phyloP scores from a whole-genome alignment of 2,797 vertebrate genomes.

The Menidia menidia region DNA sequence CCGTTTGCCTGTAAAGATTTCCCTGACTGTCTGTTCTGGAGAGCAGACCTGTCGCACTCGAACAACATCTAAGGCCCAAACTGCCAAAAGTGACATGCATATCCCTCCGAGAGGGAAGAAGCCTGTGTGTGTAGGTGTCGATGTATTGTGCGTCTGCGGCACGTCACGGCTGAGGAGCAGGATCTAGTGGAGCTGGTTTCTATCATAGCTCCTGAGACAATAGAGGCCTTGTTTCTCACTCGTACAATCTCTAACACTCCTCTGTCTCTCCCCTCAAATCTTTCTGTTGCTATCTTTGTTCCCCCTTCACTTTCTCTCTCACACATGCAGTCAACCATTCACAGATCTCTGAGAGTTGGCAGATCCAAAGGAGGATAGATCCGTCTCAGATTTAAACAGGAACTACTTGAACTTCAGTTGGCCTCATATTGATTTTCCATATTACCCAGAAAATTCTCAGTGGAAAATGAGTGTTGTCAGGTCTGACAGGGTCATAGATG shows the following conservation, averaged over 20 bases:
- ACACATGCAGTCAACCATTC: slow-evolving; percentile 28
- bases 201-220: slow-evolving; percentile 58
- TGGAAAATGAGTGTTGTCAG: slow-evolving; percentile 39
- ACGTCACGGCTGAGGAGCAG: slow-evolving; percentile 40
- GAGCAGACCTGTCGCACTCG: slow-evolving; percentile 46
- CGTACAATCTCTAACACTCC: slow-evolving; percentile 23
- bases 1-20: slow-evolving; percentile 28
- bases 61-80: slow-evolving; percentile 38
- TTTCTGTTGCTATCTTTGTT: slow-evolving; percentile 1
- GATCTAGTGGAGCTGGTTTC: slow-evolving; percentile 67
- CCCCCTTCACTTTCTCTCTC: slow-evolving; percentile 13
- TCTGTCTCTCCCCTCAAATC: slow-evolving; percentile 13
- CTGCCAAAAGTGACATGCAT: slow-evolving; percentile 41
- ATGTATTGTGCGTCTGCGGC: background rate
- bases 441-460: slow-evolving; percentile 53
- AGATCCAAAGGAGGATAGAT: slow-evolving; percentile 47
- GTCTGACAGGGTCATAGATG: slow-evolving; percentile 61
- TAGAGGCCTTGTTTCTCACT: slow-evolving; percentile 56
- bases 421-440: slow-evolving; percentile 63
- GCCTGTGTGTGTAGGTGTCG: slow-evolving; percentile 8
- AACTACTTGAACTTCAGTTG: slow-evolving; percentile 64
- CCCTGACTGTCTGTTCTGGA: slow-evolving; percentile 39
- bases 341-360: slow-evolving; percentile 37
- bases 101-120: slow-evolving; percentile 26
- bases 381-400: slow-evolving; percentile 57